Percentiles rank a stretch among this genome's conserved stretches.
phyloP scores from a whole-genome alignment of 2,113 vertebrate genomes.

The Carettochelys insculpta region DNA sequence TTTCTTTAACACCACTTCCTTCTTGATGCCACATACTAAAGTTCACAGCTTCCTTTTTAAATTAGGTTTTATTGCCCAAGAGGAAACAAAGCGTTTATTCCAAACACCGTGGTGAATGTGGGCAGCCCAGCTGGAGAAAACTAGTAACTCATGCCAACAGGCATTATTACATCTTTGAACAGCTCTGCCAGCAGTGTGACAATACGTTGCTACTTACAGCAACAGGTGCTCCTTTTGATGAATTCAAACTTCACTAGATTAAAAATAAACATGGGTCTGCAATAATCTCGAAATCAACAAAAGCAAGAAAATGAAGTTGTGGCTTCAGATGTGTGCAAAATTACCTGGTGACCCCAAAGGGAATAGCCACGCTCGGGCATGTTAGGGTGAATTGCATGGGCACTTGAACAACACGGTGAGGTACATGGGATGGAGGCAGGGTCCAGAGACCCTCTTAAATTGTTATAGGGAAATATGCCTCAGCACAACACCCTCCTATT shows the following conservation, averaged over 20 bases:
- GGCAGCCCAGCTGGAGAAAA: constrained; percentile 54
- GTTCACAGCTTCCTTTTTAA: constrained; percentile 65
- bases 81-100: constrained; percentile 39
- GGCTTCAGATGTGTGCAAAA: no score
- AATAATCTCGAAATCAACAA: background rate
- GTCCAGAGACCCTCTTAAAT: no score
- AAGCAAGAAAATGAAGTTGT: background rate
- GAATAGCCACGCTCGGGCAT: no score
- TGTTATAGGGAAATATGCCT: no score
- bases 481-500: no score
- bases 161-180: constrained; percentile 55
- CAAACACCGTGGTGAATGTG: constrained; percentile 21
- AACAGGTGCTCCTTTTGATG: background rate
- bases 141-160: constrained; percentile 32
- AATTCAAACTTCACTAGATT: constrained; percentile 10
- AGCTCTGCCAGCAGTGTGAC: background rate
- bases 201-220: constrained; percentile 7
- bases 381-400: no score
- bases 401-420: no score
- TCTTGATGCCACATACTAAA: constrained; percentile 35
- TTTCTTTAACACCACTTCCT: constrained; percentile 45
- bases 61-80: constrained; percentile 44
- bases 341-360: no score
- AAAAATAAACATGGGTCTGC: background rate
- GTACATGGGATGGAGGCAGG: no score